Evolutionary conservation across 1,140 invertebrate species (phyloP), one percentile per base, ranked within the genome.

Genomic region (Hyles euphorbiae): DNA sequence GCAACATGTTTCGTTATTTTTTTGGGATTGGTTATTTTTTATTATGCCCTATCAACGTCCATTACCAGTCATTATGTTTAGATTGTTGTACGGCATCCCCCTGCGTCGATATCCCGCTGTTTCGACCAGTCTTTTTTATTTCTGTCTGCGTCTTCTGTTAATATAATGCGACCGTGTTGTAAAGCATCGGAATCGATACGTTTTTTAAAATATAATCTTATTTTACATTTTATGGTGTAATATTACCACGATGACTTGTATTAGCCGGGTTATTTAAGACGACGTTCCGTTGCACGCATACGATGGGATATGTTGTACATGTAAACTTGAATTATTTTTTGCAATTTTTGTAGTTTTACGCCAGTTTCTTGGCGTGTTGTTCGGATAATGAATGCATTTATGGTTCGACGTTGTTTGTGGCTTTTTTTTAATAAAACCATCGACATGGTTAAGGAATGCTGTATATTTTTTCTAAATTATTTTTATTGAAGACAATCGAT

Each of bases 1-100:
- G 64, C 57, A 59, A 60, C 43, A 52, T 53, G 36, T 63, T 55
- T 57, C 55, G 55, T 60, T 51, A 51, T 66, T 62, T 64, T 72
- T 66, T 68, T 65, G 46, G 48, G 50, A 52, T 51, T 43, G 36
- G 36, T 54, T 57, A 65, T 67, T 74, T 70, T 69, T 74, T 70
- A 72, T 69, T 58, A 63, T 61, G 60, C 63, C 64, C 72, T 74
- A 74, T 74, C 68, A 77, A 58, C 67, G 67, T 71, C 68, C 72
- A 78, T 78, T 78, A 78, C 68, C 62, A 68, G 66, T 78, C 74
- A 78, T 78, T 78, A 78, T 72, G 73, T 78, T 71, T 69, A 70
- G 68, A 69, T 68, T 67, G 56, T 66, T 68, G 72, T 72, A 67
- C 52, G 74, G 71, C 68, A 61, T 76, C 67, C 70, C 60, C 50